Evolutionary conservation across 2,888 invertebrate genomes (phyloP), one percentile per base, ranked within the genome.

Genomic region (Adela reaumurella): DNA sequence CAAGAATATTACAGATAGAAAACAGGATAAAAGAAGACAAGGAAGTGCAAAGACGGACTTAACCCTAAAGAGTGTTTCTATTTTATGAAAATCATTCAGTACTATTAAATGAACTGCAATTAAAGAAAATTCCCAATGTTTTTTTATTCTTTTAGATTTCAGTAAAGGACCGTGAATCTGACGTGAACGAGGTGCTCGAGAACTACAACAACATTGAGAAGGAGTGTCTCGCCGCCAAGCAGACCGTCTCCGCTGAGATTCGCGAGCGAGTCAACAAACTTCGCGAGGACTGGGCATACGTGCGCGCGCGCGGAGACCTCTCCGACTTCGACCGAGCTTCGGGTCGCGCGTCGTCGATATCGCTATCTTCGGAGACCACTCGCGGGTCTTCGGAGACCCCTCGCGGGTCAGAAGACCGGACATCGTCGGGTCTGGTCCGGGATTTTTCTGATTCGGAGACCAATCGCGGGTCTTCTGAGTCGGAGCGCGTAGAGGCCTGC

Each of bases 161-260:
- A 43, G 70, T 82, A 14, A 61, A 66, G 51, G 85, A 84, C 57
- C 81, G 78, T 47, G 83, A 83, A 60, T 68, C 77, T 52, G 85
- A 85, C 60, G 79, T 86, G 42, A 81, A 80, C 56, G 85, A 85
- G 57, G 79, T 85, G 44, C 60, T 86, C 45, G 84, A 85, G 62
- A 84, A 84, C 65, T 86, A 81, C 65, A 83, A 81, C 48, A 83
- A 84, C 65, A 65, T 87, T 58, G 86, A 86, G 63, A 70, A 69
- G 53, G 74, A 74, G 63, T 76, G 79, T 55, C 57, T 46, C 24
- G 68, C 59, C 43, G 71, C 70, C 51, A 58, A 60, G 50, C 74
- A 69, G 56, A 51, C 53, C 19, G 67, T 68, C 24, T 57, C 63
- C 43, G 19, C 53, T 4, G 66, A 61, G 49, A 57, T 71, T 55